Evolutionary conservation across 2,113 vertebrate genomes (phyloP).

Genomic region (Callithrix jacchus): DNA sequence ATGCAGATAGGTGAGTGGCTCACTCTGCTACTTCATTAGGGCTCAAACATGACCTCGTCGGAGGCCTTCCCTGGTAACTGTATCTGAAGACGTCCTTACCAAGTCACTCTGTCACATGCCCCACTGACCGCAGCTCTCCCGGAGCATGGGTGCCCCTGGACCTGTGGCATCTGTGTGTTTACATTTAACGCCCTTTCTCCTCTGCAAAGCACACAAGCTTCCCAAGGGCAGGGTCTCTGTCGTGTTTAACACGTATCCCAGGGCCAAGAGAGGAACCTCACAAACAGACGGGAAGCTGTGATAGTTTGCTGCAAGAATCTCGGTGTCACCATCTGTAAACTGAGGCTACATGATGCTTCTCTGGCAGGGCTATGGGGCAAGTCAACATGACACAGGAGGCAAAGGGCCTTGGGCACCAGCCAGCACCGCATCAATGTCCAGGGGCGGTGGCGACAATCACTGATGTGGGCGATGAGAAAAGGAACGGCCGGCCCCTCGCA

Average conservation of each 20-base stretch:
- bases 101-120: too few relatives aligned
- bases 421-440: accelerated
- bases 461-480: accelerated
- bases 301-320: accelerated
- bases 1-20: background rate
- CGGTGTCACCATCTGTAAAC: background rate
- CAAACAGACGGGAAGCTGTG: accelerated
- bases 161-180: background rate
- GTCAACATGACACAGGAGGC: too few relatives aligned
- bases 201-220: too few relatives aligned
- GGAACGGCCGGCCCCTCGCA: background rate
- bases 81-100: background rate
- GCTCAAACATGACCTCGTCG: background rate
- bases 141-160: accelerated
- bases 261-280: background rate
- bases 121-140: background rate
- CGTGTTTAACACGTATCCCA: accelerated
- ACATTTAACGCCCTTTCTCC: background rate
- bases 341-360: background rate
- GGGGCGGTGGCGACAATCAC: accelerated
- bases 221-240: background rate
- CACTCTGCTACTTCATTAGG: background rate
- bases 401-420: background rate
- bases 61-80: background rate
- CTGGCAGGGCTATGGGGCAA: background rate